Evolutionary conservation across 2,888 invertebrate species (phyloP).

Genomic region (Drosophila prolongata): DNA sequence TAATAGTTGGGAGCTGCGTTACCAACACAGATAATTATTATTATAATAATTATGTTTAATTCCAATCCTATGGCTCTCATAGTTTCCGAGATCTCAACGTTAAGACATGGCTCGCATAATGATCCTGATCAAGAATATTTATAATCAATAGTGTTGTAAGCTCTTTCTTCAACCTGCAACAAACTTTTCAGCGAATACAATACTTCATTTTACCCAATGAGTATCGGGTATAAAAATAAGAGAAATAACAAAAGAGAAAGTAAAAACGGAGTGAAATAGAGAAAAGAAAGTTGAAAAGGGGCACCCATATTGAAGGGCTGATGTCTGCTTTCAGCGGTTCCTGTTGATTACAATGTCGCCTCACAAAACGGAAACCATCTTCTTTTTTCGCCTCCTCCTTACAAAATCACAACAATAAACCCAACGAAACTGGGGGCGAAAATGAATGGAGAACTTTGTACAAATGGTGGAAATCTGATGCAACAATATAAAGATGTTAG

Average conservation of each 20-base stretch:
- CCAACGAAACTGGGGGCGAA: background rate
- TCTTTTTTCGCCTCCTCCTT: background rate
- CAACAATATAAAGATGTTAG: slow-evolving; percentile 2
- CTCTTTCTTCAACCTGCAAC: too few species aligned
- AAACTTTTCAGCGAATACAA: too few species aligned
- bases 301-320: slow-evolving; percentile 3
- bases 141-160: too few species aligned
- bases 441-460: slow-evolving; percentile 17
- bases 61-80: too few species aligned
- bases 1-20: too few species aligned
- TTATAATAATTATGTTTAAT: too few species aligned
- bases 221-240: too few species aligned
- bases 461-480: slow-evolving; percentile 17
- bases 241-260: background rate
- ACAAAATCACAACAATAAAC: slow-evolving; percentile 18
- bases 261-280: background rate
- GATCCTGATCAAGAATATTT: too few species aligned
- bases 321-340: slow-evolving; percentile 16
- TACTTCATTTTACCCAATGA: too few species aligned
- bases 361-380: slow-evolving; percentile 13
- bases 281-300: background rate
- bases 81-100: too few species aligned
- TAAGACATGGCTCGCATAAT: too few species aligned
- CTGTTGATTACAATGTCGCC: slow-evolving; percentile 54
- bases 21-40: too few species aligned